phyloP scores from a whole-genome alignment of 2,888 invertebrate species.

The Trachelus troglodyta region DNA sequence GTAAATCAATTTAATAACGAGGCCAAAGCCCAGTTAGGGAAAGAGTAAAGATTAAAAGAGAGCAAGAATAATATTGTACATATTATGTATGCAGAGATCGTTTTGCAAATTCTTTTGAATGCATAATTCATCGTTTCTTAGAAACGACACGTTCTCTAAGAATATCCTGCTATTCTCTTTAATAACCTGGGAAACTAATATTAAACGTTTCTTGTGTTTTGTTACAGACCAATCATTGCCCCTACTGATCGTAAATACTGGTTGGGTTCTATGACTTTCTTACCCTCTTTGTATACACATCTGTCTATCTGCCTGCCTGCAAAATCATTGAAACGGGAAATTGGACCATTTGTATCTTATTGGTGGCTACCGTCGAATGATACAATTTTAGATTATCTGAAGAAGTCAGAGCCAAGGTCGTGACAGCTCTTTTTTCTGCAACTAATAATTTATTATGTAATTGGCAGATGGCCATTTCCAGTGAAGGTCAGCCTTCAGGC shows the following conservation, averaged over 20 bases:
- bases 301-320: neutral
- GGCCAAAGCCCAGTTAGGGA: no score
- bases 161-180: neutral
- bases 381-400: neutral
- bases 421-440: neutral
- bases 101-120: neutral
- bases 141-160: neutral
- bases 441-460: slow-evolving; percentile 17
- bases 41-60: neutral
- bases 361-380: neutral
- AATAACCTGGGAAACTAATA: neutral
- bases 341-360: neutral
- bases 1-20: neutral
- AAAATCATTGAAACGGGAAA: neutral
- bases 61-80: neutral
- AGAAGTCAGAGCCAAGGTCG: neutral
- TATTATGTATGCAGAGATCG: neutral
- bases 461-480: slow-evolving; percentile 24
- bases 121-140: neutral
- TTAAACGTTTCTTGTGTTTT: neutral
- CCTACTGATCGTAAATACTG: neutral
- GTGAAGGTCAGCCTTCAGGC: slow-evolving; percentile 35
- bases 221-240: neutral
- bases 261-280: neutral
- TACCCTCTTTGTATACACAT: neutral